Evolutionary conservation across 2,113 vertebrate species (phyloP).

Genomic region (Cyrtonyx montezumae): DNA sequence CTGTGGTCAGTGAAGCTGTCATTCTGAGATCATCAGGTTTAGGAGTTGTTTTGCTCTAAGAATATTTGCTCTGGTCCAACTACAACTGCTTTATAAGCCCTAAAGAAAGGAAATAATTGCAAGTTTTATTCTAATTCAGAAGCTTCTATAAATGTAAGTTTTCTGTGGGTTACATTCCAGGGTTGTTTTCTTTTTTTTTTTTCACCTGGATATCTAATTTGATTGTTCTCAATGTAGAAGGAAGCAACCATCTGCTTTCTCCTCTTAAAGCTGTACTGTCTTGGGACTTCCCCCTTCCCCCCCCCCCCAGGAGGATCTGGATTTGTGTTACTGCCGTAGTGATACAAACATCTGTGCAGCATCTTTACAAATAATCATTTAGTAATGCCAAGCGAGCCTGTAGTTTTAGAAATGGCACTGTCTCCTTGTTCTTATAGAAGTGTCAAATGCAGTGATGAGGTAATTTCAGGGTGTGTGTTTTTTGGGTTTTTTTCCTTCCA

Average conservation of each 20-base stretch:
- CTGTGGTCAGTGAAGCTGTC: not conserved
- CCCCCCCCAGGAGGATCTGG: not conserved
- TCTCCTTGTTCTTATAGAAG: not conserved
- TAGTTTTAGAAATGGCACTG: slow-evolving; percentile 10
- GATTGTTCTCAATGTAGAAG: not conserved
- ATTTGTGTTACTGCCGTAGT: not conserved
- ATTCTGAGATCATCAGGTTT: not conserved
- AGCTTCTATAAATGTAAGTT: not conserved
- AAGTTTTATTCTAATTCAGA: not conserved
- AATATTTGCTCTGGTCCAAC: not conserved
- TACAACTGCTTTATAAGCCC: not conserved
- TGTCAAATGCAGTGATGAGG: not conserved
- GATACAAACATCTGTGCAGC: not conserved
- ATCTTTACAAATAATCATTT: not conserved
- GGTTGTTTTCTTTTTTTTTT: not conserved
- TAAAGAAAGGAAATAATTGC: not conserved
- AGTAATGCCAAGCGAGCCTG: not conserved
- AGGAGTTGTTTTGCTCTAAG: not conserved
- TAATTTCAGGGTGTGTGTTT: not conserved
- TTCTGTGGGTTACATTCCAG: not conserved
- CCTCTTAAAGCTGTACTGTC: not conserved
- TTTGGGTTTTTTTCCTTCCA: not conserved
- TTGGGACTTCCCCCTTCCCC: not conserved
- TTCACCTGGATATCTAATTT: not conserved
- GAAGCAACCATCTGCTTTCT: not conserved